Conservation (phyloP, 92 coral and sea anemone species). For the Meandrina meandrites region DNA sequence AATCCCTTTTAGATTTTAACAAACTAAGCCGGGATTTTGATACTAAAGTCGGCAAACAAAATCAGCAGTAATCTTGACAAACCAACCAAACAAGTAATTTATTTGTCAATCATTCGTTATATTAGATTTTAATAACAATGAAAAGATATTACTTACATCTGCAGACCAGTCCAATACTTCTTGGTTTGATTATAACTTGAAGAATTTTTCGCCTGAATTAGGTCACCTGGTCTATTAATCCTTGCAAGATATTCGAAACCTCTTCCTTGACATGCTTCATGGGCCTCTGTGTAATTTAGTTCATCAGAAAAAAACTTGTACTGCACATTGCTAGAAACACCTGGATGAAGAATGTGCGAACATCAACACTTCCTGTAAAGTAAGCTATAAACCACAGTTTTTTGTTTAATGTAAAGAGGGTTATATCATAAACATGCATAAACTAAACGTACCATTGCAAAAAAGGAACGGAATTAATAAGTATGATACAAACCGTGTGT, state of each 20-base stretch:
- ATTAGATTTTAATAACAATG: too few species aligned
- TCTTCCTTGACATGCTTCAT: neutral
- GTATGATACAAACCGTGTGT: neutral
- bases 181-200: neutral
- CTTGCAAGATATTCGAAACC: neutral
- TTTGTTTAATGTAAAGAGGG: too few species aligned
- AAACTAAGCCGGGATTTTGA: too few species aligned
- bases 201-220: neutral
- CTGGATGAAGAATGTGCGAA: neutral
- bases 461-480: neutral
- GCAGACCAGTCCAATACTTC: constrained; percentile 3
- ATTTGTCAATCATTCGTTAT: too few species aligned
- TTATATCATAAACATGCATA: too few species aligned
- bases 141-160: constrained; percentile 15
- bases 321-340: neutral
- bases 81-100: too few species aligned
- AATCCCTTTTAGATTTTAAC: too few species aligned
- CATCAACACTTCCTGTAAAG: too few species aligned
- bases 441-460: neutral
- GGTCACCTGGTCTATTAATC: neutral
- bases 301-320: neutral
- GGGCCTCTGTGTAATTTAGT: neutral
- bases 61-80: too few species aligned
- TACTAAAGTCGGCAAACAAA: too few species aligned
- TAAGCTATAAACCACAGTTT: too few species aligned